Evolutionary conservation across 2,113 vertebrate species (phyloP), one percentile per base, ranked within the genome.

Genomic region (Promerops cafer): DNA sequence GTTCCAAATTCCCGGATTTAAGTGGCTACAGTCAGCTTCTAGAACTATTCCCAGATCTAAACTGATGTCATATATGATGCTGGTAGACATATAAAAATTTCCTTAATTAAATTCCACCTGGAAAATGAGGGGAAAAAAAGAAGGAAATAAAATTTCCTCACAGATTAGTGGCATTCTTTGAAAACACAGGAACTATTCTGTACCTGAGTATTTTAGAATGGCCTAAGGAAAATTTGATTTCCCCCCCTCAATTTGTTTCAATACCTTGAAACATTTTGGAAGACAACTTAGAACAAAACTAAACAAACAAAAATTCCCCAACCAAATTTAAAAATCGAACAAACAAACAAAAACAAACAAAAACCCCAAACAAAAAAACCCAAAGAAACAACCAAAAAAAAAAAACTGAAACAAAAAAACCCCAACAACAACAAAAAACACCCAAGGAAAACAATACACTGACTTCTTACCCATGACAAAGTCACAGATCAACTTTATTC

Each of bases 221-320:
- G 24, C 24, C 60, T 31, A 78, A n/a, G 11, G n/a, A 81, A 80
- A 91, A 69, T 10, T 27, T 8, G 1, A 11, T 69, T 45, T 13
- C 8, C 2, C 0, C 3, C 6, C 1, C 6, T 18, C 9, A 7
- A 11, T 12, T 63, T 61, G 12, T 52, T 71, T 39, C 14, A 61
- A 11, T 33, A 16, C 31, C 31, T 56, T 61, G 16, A 91, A 87
- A 39, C 4, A 42, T 59, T 91, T 77, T 63, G 16, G 4, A 52
- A 83, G 16, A 22, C 6, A 50, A 49, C 24, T 60, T 42, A 28
- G 39, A 65, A 42, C 3, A 22, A 69, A 40, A 44, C 24, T 3
- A 52, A 70, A 40, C 31, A 27, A 59, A 39, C 10, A 30, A 70
- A 64, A 56, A 44, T 44, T 7, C 20, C 15, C 16, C 50, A 56